Conservation (phyloP, 2,888 invertebrate species). For the Digitonthophagus gazella region DNA sequence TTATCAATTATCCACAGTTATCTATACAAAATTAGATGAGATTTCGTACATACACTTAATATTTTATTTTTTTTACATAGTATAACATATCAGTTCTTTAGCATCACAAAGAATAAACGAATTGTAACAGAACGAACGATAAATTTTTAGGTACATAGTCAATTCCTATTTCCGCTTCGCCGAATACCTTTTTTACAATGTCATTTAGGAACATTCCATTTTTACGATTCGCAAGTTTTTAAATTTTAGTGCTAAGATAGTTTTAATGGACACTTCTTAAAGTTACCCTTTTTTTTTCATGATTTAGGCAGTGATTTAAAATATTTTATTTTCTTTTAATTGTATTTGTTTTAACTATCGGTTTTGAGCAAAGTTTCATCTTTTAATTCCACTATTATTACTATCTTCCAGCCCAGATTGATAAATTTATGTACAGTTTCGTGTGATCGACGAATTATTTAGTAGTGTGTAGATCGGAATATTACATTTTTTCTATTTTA, state of each 20-base stretch:
- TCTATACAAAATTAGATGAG: constrained; percentile 11
- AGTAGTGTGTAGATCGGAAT: not conserved
- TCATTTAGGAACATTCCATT: constrained; percentile 12
- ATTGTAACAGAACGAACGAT: constrained; percentile 21
- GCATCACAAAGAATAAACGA: not conserved
- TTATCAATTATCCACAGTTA: not conserved
- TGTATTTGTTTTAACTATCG: not conserved
- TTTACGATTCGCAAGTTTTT: not conserved
- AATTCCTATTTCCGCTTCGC: constrained; percentile 43
- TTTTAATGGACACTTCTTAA: not conserved
- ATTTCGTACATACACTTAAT: constrained; percentile 11
- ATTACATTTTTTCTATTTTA: not conserved
- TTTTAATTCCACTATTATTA: not conserved
- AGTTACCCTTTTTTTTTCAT: constrained; percentile 1
- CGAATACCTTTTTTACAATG: constrained; percentile 26
- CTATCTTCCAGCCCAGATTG: not conserved
- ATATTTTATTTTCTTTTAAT: constrained; percentile 2
- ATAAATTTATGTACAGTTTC: not conserved
- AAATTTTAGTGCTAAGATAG: not conserved
- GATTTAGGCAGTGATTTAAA: constrained; percentile 13
- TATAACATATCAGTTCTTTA: constrained; percentile 28
- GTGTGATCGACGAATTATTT: not conserved
- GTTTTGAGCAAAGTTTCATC: not conserved
- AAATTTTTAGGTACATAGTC: constrained; percentile 34
- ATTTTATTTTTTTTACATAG: too few relatives aligned